Evolutionary conservation across 2,888 invertebrate genomes (phyloP).

Genomic region (Anarsia innoxiella): DNA sequence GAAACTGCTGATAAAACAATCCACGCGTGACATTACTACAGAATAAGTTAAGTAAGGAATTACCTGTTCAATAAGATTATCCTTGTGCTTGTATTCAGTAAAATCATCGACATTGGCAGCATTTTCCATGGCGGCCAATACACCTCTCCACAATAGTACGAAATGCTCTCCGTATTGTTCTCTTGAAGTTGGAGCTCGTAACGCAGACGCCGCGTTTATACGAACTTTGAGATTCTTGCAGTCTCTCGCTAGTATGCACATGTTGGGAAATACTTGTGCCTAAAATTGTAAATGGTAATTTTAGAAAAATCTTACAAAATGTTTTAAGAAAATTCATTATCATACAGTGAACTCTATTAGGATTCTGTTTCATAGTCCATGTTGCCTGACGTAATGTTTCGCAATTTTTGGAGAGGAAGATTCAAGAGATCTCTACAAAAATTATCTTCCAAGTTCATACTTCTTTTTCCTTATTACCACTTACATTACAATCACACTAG

Average conservation of each 20-base stretch:
- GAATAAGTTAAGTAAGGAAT: no score
- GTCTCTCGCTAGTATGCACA: constrained; percentile 79
- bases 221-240: constrained; percentile 93
- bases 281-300: no score
- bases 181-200: constrained; percentile 78
- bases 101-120: constrained; percentile 87
- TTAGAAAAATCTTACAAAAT: no score
- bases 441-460: not conserved
- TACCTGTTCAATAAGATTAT: constrained; percentile 89
- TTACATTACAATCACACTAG: no score
- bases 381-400: no score
- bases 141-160: constrained; percentile 78
- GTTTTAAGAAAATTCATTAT: no score
- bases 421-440: no score
- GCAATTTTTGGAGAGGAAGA: no score
- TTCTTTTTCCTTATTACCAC: not conserved
- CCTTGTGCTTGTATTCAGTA: constrained; percentile 89
- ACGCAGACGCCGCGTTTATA: constrained; percentile 87
- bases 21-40: no score
- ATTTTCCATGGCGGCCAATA: constrained; percentile 84
- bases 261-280: constrained; percentile 78
- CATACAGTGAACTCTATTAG: no score
- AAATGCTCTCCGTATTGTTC: constrained; percentile 78
- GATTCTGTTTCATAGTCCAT: no score
- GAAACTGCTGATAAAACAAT: no score